Base-by-base conservation (phyloP, 2,888 invertebrate species). In the Eilema griseolum region DNA sequence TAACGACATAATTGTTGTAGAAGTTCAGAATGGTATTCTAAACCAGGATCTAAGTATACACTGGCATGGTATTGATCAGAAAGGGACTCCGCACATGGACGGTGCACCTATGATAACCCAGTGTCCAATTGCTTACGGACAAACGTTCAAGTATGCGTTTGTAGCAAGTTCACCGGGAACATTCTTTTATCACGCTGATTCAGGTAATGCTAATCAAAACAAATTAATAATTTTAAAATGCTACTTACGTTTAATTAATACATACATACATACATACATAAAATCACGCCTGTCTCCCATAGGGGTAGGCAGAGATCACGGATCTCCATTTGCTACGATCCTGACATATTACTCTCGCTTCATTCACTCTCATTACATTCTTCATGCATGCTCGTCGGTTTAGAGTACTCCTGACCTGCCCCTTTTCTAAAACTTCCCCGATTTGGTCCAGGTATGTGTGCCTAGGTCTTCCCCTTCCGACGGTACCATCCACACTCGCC, bases 41-140 rank as follows among this genome's bases (percentile, higher is more conserved):
- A 96, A 96, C 33, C 96, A 97, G 84, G 97, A 96, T 66, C 89
- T 97, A 0, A 95, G 97, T 11, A 93, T 98, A 14, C 98, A 98
- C 86, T 98, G 98, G 98, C 97, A 98, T 84, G 98, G 98, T 0
- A 71, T 95, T 7, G 92, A 93, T 37, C 96, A 96, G 88, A 90
- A 95, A 82, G 96, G 96, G 37, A 96, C 97, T 3, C 97, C 97
- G 0, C 96, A 96, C 83, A 97, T 97, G 97, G 97, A 98, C 80
- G 97, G 97, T 2, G 97, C 97, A 5, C 97, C 97, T 0, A 96
- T 97, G 96, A 93, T 97, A n/a, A 97, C 97, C 0, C 97, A 97
- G 85, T 97, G 97, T 81, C 97, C 97, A 0, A 97, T 97, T 77
- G 90, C 95, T 0, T 96, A 96, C 82, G 96, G 96, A 73, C 96